Conservation (phyloP, 2,113 vertebrate genomes). For the Tetraodon nigroviridis region DNA sequence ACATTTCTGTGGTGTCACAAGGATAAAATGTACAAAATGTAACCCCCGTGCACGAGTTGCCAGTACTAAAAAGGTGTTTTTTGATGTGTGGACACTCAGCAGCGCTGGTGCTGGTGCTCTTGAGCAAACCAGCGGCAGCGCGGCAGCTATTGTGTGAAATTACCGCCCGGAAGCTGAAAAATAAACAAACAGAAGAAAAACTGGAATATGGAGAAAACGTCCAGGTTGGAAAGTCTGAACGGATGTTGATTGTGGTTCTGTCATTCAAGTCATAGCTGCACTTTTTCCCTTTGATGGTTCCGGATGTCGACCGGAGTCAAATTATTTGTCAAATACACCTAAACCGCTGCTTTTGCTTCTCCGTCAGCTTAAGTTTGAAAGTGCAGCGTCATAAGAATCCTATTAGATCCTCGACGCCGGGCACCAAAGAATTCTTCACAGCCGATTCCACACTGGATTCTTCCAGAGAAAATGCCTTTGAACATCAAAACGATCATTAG, state of each 20-base stretch:
- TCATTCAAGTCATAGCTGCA: constrained; percentile 4
- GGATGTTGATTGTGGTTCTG: not conserved
- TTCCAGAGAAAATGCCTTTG: constrained; percentile 23
- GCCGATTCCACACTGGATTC: constrained; percentile 37
- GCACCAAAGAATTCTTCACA: constrained; percentile 18
- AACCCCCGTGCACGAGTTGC: not conserved
- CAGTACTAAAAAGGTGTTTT: not conserved
- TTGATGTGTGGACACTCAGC: no score
- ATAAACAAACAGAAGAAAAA: no score
- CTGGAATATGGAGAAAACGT: no score
- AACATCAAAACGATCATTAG: not conserved
- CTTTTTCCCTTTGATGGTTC: no score
- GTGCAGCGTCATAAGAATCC: constrained; percentile 13
- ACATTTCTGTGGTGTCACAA: constrained; percentile 5
- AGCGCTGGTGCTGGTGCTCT: no score
- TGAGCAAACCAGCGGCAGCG: no score
- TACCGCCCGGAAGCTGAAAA: no score
- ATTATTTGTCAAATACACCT: no score
- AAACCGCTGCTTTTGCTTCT: constrained; percentile 5
- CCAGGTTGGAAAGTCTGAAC: no score
- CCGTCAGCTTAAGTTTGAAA: constrained; percentile 21
- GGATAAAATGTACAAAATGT: not conserved
- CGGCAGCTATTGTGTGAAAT: no score
- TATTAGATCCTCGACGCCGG: constrained; percentile 19
- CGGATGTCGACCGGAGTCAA: no score